These are phyloP conservation scores for Calycopis cecrops DNA, from an alignment of 1,140 invertebrate genomes.

Conservation along the genomic window DNA sequence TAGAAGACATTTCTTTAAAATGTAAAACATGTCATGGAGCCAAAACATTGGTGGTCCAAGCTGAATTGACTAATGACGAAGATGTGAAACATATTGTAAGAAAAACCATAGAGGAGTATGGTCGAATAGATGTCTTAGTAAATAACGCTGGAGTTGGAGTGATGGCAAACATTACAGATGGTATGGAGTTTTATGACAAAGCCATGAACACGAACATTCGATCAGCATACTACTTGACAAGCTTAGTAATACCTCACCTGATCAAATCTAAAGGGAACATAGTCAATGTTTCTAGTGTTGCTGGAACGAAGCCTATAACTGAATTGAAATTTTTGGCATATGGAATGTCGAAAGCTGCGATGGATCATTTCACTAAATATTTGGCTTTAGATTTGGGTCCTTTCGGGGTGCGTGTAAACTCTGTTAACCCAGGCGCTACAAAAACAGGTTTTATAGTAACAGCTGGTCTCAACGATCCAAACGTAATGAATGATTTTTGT, in stretches of 20 bases:
- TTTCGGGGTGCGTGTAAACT: constrained; percentile 83
- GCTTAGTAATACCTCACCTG: constrained; percentile 83
- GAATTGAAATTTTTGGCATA: constrained; percentile 78
- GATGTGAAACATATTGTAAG: constrained; percentile 78
- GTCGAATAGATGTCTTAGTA: constrained; percentile 79
- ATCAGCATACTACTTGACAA: constrained; percentile 82
- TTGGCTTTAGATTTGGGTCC: constrained; percentile 79
- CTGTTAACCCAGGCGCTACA: constrained; percentile 83
- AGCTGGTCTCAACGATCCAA: constrained; percentile 29
- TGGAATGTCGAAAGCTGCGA: constrained; percentile 85
- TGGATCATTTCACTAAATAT: constrained; percentile 87
- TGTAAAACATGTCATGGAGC: constrained; percentile 42
- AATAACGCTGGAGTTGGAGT: constrained; percentile 85
- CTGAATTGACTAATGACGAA: constrained; percentile 80
- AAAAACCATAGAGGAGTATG: constrained; percentile 76
- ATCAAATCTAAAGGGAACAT: constrained; percentile 83
- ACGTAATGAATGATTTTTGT: neutral
- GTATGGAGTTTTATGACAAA: constrained; percentile 83
- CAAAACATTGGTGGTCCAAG: constrained; percentile 43
- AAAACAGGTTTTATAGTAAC: constrained; percentile 79
- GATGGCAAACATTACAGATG: constrained; percentile 71
- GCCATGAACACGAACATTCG: constrained; percentile 84
- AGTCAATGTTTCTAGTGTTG: constrained; percentile 88
- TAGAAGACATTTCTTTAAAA: constrained; percentile 74
- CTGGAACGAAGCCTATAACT: constrained; percentile 76